These are phyloP conservation scores for Parasteatoda tepidariorum DNA, from an alignment of 1,140 invertebrate genomes.

Conservation along the genomic window DNA sequence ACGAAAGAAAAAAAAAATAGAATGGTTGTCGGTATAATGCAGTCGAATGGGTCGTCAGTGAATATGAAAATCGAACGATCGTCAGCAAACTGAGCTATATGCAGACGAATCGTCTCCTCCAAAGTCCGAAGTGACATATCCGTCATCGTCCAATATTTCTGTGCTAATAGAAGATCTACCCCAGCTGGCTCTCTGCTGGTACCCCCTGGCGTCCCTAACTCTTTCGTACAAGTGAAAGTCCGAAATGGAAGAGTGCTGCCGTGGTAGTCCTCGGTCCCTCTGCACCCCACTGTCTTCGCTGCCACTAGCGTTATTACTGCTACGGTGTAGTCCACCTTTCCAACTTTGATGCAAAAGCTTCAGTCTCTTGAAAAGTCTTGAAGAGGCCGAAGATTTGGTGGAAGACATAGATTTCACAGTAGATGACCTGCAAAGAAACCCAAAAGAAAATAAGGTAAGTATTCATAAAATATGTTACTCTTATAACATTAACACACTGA, in stretches of 20 bases:
- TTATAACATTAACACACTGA: not conserved
- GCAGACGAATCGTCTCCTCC: constrained; percentile 46
- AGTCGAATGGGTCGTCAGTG: too few relatives aligned
- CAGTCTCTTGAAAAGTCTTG: constrained; percentile 47
- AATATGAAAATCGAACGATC: not conserved
- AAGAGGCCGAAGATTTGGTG: constrained; percentile 54
- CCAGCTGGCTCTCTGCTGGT: constrained; percentile 21
- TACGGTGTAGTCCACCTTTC: constrained; percentile 9
- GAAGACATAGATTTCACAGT: constrained; percentile 53
- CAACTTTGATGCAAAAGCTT: constrained; percentile 46
- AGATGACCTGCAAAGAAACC: constrained; percentile 25
- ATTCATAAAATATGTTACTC: too few relatives aligned
- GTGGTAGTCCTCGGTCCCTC: not conserved
- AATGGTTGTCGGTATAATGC: too few relatives aligned
- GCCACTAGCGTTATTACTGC: not conserved
- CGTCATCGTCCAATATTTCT: constrained; percentile 55
- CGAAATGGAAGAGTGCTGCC: constrained; percentile 16
- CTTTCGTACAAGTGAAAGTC: constrained; percentile 55
- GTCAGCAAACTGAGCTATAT: constrained; percentile 53
- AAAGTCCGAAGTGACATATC: constrained; percentile 58
- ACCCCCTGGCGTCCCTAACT: constrained; percentile 1
- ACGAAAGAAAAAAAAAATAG: too few relatives aligned
- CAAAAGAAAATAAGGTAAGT: too few relatives aligned
- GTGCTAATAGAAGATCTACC: constrained; percentile 46
- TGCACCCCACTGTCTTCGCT: constrained; percentile 34